Evolutionary conservation across 2,797 vertebrate species (phyloP).

Genomic region (Galagoides demidoff): DNA sequence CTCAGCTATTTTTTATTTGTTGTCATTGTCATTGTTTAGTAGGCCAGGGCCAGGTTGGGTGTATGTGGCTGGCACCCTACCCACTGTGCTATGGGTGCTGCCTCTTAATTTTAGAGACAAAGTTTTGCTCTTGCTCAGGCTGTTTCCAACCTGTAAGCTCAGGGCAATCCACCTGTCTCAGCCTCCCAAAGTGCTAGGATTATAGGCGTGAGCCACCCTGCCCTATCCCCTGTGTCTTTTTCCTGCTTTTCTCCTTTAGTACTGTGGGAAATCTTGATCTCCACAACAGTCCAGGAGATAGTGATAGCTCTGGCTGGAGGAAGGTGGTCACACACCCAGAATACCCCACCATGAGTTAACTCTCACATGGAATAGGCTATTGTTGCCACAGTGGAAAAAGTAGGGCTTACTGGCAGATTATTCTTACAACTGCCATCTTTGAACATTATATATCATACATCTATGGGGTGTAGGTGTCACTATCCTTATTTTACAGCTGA

Average conservation of each 20-base stretch:
- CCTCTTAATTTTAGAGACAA: no score
- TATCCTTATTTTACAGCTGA: background rate
- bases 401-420: background rate
- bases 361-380: background rate
- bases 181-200: no score
- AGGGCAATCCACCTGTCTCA: no score
- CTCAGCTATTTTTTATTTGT: no score
- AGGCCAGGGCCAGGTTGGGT: no score
- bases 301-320: background rate
- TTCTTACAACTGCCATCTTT: background rate
- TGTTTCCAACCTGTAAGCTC: no score
- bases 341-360: background rate
- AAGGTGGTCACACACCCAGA: background rate
- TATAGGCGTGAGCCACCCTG: no score
- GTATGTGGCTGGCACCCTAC: no score
- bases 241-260: background rate
- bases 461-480: background rate
- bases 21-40: no score
- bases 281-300: background rate
- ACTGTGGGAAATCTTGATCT: background rate
- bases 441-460: background rate
- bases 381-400: background rate
- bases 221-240: background rate
- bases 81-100: no score
- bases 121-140: no score